phyloP scores from a whole-genome alignment of 1,140 invertebrate species.

The Drosophila repletoides region DNA sequence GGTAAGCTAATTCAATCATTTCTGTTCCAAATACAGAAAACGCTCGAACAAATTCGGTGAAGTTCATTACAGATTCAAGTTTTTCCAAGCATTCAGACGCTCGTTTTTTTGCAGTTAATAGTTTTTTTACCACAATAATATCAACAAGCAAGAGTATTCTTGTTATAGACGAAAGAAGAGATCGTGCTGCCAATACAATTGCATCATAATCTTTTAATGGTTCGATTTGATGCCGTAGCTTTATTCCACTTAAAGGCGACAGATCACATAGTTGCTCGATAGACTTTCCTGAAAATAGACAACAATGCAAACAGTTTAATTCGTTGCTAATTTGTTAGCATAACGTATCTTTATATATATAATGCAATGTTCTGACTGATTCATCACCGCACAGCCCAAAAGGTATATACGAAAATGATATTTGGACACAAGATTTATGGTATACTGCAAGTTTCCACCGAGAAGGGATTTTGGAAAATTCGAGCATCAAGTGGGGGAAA shows the following conservation, averaged over 20 bases:
- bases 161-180: slow-evolving; percentile 96
- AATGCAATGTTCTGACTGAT: no score
- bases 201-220: slow-evolving; percentile 86
- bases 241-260: slow-evolving; percentile 86
- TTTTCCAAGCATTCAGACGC: slow-evolving; percentile 93
- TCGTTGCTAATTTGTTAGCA: neutral
- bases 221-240: slow-evolving; percentile 82
- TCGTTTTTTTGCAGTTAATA: slow-evolving; percentile 97
- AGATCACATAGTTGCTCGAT: slow-evolving; percentile 95
- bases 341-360: no score
- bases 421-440: no score
- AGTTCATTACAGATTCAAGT: slow-evolving; percentile 97
- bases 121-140: slow-evolving; percentile 98
- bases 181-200: slow-evolving; percentile 95
- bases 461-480: no score
- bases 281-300: slow-evolving; percentile 81
- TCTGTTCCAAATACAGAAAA: slow-evolving; percentile 99
- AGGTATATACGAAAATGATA: no score
- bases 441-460: no score
- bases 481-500: no score
- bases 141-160: slow-evolving; percentile 98
- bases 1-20: slow-evolving; percentile 98
- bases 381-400: no score
- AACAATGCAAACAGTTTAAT: neutral
- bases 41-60: slow-evolving; percentile 99